These are phyloP conservation scores for Sebastes schlegelii DNA, from an alignment of 2,113 vertebrate species.

Conservation along the genomic window DNA sequence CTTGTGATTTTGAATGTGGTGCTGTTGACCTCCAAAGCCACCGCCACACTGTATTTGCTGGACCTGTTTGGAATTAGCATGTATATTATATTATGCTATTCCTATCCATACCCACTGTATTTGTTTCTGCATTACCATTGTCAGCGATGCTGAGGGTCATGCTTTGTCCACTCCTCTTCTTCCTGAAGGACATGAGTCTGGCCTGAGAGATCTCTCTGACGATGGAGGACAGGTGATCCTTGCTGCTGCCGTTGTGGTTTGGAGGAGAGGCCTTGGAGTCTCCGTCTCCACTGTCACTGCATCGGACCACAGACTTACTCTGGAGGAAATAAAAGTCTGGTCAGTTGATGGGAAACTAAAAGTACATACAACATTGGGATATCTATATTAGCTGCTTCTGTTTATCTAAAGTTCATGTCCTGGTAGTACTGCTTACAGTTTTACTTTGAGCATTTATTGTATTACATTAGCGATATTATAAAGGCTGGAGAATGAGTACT, in stretches of 20 bases:
- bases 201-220: constrained; percentile 82
- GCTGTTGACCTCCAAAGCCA: background rate
- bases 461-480: background rate
- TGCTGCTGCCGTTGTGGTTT: constrained; percentile 77
- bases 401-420: background rate
- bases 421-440: background rate
- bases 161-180: constrained; percentile 78
- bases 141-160: constrained; percentile 65
- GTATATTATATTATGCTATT: background rate
- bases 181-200: constrained; percentile 80
- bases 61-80: background rate
- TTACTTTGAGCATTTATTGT: background rate
- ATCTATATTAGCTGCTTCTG: background rate
- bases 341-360: background rate
- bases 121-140: constrained; percentile 76
- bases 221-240: constrained; percentile 73
- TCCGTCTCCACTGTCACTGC: constrained; percentile 76
- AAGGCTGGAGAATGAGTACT: background rate
- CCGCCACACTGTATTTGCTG: background rate
- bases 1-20: background rate
- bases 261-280: constrained; percentile 84
- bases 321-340: constrained; percentile 52
- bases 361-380: background rate
- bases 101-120: background rate
- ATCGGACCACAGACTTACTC: constrained; percentile 82